A percentile compares a stretch with the other conserved stretches of the same genome.
Conservation (phyloP, 2,888 invertebrate genomes). For the Tipula unca region DNA sequence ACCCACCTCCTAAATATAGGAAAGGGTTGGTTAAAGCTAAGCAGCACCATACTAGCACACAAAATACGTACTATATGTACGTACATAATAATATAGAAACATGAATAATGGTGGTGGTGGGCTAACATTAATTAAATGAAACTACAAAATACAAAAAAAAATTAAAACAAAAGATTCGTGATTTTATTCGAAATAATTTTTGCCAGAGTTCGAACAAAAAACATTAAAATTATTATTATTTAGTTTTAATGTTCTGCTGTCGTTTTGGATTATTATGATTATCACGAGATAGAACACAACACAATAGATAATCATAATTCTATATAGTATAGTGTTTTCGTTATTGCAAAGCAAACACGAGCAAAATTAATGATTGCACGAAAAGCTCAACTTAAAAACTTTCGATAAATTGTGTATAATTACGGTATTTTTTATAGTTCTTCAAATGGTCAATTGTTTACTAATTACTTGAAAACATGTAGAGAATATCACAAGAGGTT, state of each 20-base stretch:
- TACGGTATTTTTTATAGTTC: no score
- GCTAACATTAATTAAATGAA: background rate
- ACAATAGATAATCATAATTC: background rate
- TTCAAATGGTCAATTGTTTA: no score
- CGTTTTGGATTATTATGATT: background rate
- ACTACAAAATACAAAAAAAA: background rate
- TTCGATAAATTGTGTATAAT: no score
- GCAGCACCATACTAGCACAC: background rate
- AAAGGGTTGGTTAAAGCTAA: background rate
- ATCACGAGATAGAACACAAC: no score
- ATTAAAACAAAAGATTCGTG: background rate
- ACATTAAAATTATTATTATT: background rate
- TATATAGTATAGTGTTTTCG: background rate
- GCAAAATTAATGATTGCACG: background rate
- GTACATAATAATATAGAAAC: no score
- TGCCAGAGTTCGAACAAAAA: background rate
- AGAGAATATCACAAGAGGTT: no score
- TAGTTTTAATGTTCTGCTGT: background rate
- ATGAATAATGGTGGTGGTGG: background rate
- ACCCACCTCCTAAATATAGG: background rate
- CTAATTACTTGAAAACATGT: no score
- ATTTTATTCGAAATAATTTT: background rate
- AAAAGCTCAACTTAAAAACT: background rate
- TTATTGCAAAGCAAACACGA: background rate
- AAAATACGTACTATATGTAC: no score